These are phyloP conservation scores for Drosophila nigromelanica DNA, from an alignment of 1,140 invertebrate species.

Conservation along the genomic window DNA sequence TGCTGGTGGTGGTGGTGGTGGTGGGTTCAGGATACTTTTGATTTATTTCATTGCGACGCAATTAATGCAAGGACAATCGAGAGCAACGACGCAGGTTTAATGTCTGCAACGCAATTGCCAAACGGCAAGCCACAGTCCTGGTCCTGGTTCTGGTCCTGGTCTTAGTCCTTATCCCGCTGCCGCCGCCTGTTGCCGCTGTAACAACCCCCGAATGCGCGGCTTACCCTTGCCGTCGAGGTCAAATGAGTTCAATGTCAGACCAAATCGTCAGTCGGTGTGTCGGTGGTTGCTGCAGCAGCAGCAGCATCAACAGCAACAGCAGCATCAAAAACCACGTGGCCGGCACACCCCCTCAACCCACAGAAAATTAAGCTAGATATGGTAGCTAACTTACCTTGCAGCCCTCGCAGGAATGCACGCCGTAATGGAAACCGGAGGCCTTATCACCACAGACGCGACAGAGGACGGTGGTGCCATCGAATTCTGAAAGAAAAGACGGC, in stretches of 20 bases:
- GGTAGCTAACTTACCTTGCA: conserved; percentile 95
- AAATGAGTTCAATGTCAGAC: conserved; percentile 77
- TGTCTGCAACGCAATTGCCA: conserved; percentile 45
- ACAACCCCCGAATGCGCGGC: conserved; percentile 30
- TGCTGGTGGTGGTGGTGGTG: conserved; percentile 35
- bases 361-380: neutral
- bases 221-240: conserved; percentile 42
- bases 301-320: neutral
- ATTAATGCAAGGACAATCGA: conserved; percentile 73
- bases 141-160: no score
- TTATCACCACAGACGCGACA: conserved; percentile 99
- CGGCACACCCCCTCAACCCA: conserved; percentile 9
- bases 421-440: conserved; percentile 99
- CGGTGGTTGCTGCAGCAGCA: conserved; percentile 51
- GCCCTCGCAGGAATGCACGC: conserved; percentile 99
- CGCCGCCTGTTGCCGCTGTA: conserved; percentile 17
- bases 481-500: conserved; percentile 91
- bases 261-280: conserved; percentile 1
- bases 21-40: conserved; percentile 62
- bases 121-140: neutral
- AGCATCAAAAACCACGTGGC: conserved; percentile 24
- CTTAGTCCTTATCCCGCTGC: neutral
- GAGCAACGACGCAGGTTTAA: conserved; percentile 35
- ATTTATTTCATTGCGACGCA: conserved; percentile 80
- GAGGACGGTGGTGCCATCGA: conserved; percentile 98